These are phyloP conservation scores for Lithobates pipiens DNA, from an alignment of 2,797 vertebrate genomes.

Conservation along the genomic window DNA sequence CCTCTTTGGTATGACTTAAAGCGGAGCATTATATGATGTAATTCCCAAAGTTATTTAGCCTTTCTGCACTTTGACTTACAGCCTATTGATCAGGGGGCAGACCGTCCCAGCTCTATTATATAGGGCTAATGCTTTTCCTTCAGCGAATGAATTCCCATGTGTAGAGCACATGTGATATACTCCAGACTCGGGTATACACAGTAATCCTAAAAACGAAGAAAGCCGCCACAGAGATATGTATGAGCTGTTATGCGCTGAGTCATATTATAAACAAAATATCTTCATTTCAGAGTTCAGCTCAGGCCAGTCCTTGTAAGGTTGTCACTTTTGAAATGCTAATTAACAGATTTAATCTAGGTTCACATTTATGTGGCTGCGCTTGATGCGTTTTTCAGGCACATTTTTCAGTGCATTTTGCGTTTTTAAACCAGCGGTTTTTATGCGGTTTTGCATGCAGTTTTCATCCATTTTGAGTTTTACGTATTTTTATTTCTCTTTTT, in stretches of 20 bases:
- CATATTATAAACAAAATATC: background rate
- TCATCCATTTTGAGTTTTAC: too few relatives aligned
- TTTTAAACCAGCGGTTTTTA: too few relatives aligned
- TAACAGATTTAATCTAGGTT: background rate
- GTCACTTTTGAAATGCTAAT: background rate
- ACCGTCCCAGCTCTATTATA: too few relatives aligned
- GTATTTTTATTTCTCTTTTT: too few relatives aligned
- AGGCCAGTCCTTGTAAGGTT: constrained; percentile 22
- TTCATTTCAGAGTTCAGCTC: constrained; percentile 11
- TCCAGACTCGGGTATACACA: background rate
- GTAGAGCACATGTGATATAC: background rate
- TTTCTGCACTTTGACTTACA: background rate
- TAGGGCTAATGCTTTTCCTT: too few relatives aligned
- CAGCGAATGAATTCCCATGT: background rate
- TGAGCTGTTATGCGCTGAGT: constrained; percentile 3
- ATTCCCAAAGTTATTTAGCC: background rate
- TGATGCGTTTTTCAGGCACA: too few relatives aligned
- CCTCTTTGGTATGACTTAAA: background rate
- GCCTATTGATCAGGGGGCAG: too few relatives aligned
- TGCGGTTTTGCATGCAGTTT: too few relatives aligned
- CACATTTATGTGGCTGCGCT: too few relatives aligned
- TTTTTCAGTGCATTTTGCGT: too few relatives aligned
- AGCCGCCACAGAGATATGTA: background rate
- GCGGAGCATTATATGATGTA: constrained; percentile 1
- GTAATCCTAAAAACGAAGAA: background rate